These are phyloP conservation scores for Rhynchotus rufescens DNA, from an alignment of 2,797 vertebrate genomes.

Conservation along the genomic window DNA sequence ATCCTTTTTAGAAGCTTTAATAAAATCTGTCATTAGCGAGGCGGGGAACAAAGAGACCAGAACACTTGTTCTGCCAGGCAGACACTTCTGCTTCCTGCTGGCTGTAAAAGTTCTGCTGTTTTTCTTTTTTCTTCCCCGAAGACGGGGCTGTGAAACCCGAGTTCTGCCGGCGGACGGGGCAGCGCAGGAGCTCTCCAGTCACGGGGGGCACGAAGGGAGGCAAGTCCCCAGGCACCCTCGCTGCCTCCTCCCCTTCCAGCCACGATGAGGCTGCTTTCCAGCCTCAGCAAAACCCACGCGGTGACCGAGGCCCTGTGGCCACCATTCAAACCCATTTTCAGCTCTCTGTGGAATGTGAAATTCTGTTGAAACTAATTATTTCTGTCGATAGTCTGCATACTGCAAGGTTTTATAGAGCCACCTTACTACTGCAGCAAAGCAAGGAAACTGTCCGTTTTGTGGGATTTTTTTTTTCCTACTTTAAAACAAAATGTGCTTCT, in stretches of 20 bases:
- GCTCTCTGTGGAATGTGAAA: not conserved
- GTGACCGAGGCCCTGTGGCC: not conserved
- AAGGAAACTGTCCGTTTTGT: not conserved
- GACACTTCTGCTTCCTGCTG: not conserved
- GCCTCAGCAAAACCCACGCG: not conserved
- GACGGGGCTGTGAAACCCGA: not conserved
- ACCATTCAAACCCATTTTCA: not conserved
- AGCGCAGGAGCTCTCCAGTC: not conserved
- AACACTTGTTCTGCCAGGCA: not conserved
- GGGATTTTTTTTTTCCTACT: not conserved
- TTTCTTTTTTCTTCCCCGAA: not conserved
- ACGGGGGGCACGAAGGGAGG: not conserved
- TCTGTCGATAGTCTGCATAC: not conserved
- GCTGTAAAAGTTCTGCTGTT: not conserved
- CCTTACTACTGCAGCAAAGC: not conserved
- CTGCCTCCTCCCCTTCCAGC: rapidly evolving
- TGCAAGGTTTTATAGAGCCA: not conserved
- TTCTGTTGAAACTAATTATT: not conserved
- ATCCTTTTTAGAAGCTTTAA: not conserved
- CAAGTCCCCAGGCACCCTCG: rapidly evolving
- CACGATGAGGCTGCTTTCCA: no score
- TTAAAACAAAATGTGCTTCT: not conserved
- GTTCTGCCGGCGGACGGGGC: not conserved
- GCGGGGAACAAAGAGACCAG: not conserved
- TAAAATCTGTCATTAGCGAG: not conserved